Conservation (phyloP, 1,140 invertebrate genomes). For the Trichogramma pretiosum region DNA sequence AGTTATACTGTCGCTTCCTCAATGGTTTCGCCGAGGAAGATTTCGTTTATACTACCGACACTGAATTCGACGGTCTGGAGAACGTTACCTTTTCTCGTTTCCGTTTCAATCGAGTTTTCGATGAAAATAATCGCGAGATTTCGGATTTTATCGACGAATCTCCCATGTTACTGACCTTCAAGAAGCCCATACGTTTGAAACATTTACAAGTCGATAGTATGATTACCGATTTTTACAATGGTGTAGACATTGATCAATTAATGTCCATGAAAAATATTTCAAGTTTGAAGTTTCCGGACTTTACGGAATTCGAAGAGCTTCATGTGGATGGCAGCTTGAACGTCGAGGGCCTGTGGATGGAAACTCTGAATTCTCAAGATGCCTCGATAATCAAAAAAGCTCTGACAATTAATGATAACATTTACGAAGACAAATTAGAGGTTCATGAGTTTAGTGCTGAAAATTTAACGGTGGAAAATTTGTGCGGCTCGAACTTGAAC, state of each 20-base stretch:
- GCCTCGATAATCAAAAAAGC: constrained; percentile 2
- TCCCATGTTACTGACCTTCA: constrained; percentile 10
- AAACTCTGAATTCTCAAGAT: constrained; percentile 16
- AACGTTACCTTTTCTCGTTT: constrained; percentile 23
- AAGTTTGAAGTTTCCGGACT: constrained; percentile 1
- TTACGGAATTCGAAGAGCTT: constrained; percentile 3
- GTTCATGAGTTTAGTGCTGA: constrained; percentile 13
- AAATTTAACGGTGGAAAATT: constrained; percentile 13
- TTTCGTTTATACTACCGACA: constrained; percentile 24
- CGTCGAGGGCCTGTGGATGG: constrained; percentile 16
- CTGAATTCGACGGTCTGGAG: constrained; percentile 14
- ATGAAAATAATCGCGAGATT: background rate
- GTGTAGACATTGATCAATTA: constrained; percentile 18
- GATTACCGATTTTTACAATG: constrained; percentile 21
- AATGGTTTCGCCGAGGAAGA: constrained; percentile 24
- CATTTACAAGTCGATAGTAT: constrained; percentile 19
- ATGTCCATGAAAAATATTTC: constrained; percentile 11
- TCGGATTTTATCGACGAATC: constrained; percentile 11
- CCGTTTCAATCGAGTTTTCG: constrained; percentile 7
- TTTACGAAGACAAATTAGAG: constrained; percentile 6
- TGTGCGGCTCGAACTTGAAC: constrained; percentile 3
- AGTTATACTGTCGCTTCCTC: constrained; percentile 20
- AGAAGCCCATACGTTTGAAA: constrained; percentile 17
- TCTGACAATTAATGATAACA: constrained; percentile 2
- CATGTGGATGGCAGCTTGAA: constrained; percentile 4